These are phyloP conservation scores for Nomada fabriciana DNA, from an alignment of 2,888 invertebrate species.

Conservation along the genomic window DNA sequence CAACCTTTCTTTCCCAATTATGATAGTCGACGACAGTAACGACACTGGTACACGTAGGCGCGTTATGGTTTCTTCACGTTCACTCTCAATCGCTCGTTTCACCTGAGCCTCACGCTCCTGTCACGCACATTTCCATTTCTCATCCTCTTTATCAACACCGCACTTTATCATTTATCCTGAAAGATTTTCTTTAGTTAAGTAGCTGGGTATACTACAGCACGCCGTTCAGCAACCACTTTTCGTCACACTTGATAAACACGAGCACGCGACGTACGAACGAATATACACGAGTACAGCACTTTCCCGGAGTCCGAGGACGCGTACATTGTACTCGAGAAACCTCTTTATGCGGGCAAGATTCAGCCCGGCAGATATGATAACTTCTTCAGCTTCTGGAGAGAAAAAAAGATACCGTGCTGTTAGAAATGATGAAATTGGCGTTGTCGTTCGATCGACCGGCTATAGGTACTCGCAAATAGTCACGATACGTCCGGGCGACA, in stretches of 20 bases:
- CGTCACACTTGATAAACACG: slow-evolving; percentile 59
- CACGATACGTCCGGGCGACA: slow-evolving; percentile 39
- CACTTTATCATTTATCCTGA: not conserved
- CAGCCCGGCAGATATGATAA: slow-evolving; percentile 38
- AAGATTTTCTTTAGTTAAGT: slow-evolving; percentile 25
- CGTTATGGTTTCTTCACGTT: slow-evolving; percentile 31
- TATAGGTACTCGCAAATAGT: slow-evolving; percentile 35
- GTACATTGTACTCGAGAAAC: slow-evolving; percentile 32
- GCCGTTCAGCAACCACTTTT: slow-evolving; percentile 37
- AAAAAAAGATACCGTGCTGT: slow-evolving; percentile 36
- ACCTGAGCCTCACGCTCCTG: slow-evolving; percentile 19
- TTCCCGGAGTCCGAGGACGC: slow-evolving; percentile 35
- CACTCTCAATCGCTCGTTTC: slow-evolving; percentile 37
- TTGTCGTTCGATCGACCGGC: slow-evolving; percentile 33
- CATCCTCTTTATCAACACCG: slow-evolving; percentile 27
- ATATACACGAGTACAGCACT: slow-evolving; percentile 23
- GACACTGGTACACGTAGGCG: slow-evolving; percentile 18
- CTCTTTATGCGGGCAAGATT: slow-evolving; percentile 33
- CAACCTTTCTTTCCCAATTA: slow-evolving; percentile 27
- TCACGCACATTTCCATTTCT: slow-evolving; percentile 1
- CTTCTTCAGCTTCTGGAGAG: slow-evolving; percentile 16
- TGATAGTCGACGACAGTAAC: slow-evolving; percentile 20
- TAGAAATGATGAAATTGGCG: slow-evolving; percentile 41
- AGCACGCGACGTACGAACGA: slow-evolving; percentile 21
- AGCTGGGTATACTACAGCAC: slow-evolving; percentile 7